Base-by-base conservation (phyloP, 1,140 invertebrate species). In the Geopemphigus sp. region DNA sequence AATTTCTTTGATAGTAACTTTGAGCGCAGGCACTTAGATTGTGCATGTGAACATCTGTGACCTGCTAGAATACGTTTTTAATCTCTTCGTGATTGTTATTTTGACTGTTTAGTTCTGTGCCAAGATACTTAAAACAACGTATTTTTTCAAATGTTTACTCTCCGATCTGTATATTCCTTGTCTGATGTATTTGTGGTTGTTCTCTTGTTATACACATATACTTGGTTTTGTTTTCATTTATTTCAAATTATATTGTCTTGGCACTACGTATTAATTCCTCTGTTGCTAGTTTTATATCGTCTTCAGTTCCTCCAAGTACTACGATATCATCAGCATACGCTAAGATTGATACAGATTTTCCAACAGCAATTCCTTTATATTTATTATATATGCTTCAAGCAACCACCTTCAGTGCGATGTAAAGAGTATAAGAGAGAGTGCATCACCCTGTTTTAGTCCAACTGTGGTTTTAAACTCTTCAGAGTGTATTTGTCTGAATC, bases 381-480 rank as follows among this genome's bases (percentile, higher is more conserved):
- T 54, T 19, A 26, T 1, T 72, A 29, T 54, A 17, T 72, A 72
- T 29, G 66, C 14, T 70, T 53, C 32, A 1, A 54, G 24, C 24
- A 19, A 54, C 68, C 24, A 26, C 24, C 24, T 54, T 47, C 15
- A 54, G 68, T 50, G 50, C n/a, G 14, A 29, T 72, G 47, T 72
- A 29, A 72, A n/a, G n/a, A n/a, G n/a, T n/a, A n/a, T n/a, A n/a
- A n/a, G n/a, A 72, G 14, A 54, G 14, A 72, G 14, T 70, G 39
- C 47, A 26, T 70, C 47, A 70, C 66, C n/a, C 19, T 70, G 19
- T 5, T 70, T 54, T 70, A 54, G 66, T 26, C 15, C 47, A 80
- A 64, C 47, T 76, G 73, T 72, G 15, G 53, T 64, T 72, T 81
- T 64, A 82, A 86, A 82, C 24, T 53, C 47, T 54, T 29, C 6